phyloP scores from a whole-genome alignment of 2,888 invertebrate genomes.

The Cyrtodaria siliqua region DNA sequence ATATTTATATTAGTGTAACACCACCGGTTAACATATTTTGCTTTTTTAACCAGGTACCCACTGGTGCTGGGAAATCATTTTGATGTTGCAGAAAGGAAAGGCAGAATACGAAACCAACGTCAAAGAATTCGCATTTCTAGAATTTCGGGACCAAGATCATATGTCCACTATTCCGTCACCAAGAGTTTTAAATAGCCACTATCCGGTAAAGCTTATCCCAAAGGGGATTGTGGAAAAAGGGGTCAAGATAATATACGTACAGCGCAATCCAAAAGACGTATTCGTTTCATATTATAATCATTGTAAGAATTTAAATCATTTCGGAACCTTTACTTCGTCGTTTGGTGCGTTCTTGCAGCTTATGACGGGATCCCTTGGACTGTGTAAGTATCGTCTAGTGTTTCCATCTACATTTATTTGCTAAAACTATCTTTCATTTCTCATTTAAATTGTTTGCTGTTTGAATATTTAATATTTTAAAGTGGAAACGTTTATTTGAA shows the following conservation, averaged over 20 bases:
- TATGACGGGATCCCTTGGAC: slow-evolving; percentile 11
- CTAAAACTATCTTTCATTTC: too few species aligned
- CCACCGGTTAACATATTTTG: too few species aligned
- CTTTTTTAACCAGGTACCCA: slow-evolving; percentile 41
- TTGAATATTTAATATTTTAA: too few species aligned
- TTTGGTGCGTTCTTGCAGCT: slow-evolving; percentile 21
- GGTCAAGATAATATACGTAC: slow-evolving; percentile 40
- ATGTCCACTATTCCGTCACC: slow-evolving; percentile 33
- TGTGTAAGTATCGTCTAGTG: slow-evolving; percentile 34
- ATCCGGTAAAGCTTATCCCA: slow-evolving; percentile 24
- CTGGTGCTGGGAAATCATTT: slow-evolving; percentile 53
- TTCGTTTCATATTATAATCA: slow-evolving; percentile 36
- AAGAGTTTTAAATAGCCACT: slow-evolving; percentile 42
- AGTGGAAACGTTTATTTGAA: too few species aligned
- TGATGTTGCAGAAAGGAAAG: slow-evolving; percentile 40
- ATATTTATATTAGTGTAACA: too few species aligned
- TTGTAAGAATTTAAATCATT: background rate
- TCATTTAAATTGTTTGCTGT: too few species aligned
- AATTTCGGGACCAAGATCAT: slow-evolving; percentile 16
- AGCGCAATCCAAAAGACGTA: slow-evolving; percentile 46
- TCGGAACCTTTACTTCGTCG: background rate
- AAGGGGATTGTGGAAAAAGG: slow-evolving; percentile 27
- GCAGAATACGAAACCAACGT: slow-evolving; percentile 31
- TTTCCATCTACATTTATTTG: too few species aligned
- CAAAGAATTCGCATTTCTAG: slow-evolving; percentile 46